Evolutionary conservation across 2,113 vertebrate species (phyloP).

Genomic region (Platysternon megacephalum): DNA sequence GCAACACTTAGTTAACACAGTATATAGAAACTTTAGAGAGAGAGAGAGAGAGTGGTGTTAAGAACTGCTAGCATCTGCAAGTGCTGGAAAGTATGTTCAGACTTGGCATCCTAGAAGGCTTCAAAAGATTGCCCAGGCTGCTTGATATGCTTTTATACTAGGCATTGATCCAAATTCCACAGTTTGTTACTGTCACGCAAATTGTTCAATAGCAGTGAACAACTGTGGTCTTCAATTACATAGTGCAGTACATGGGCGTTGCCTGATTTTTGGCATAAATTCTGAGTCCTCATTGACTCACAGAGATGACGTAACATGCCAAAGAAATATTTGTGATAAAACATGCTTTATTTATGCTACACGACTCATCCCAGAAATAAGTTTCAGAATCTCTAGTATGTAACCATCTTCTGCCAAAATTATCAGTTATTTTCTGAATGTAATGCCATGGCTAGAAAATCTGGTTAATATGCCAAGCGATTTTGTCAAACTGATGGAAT

Average conservation of each 20-base stretch:
- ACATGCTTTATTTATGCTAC: not conserved
- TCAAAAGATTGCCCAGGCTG: not conserved
- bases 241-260: not conserved
- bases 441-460: not conserved
- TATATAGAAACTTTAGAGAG: not conserved
- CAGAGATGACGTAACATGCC: not conserved
- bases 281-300: not conserved
- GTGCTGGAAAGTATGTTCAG: not conserved
- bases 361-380: not conserved
- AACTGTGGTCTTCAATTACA: constrained; percentile 1
- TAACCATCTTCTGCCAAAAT: not conserved
- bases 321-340: not conserved
- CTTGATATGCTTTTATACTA: not conserved
- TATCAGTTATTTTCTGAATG: not conserved
- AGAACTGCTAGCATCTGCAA: not conserved
- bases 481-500: constrained; percentile 4
- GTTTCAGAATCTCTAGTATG: not conserved
- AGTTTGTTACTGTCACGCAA: not conserved
- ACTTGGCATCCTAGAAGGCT: fast-evolving
- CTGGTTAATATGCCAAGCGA: not conserved
- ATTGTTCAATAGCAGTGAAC: not conserved
- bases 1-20: not conserved
- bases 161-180: not conserved
- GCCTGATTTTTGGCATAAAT: not conserved
- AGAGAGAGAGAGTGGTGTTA: not conserved